Evolutionary conservation across 2,797 vertebrate species (phyloP).

Genomic region (Stomatorhinus walkeri): DNA sequence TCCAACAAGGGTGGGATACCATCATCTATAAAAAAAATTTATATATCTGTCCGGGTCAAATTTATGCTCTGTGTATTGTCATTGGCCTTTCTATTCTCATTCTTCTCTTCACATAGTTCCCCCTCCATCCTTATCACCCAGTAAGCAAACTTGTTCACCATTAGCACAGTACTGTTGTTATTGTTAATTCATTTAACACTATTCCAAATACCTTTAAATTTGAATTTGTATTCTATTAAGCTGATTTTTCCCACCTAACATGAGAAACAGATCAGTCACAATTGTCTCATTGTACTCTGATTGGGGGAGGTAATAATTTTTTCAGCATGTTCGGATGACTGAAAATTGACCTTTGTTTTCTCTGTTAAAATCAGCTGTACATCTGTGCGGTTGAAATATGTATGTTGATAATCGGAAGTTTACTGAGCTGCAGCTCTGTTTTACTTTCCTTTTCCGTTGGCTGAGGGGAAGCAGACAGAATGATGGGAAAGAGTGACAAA

Average conservation of each 20-base stretch:
- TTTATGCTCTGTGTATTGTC: background rate
- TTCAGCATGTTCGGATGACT: background rate
- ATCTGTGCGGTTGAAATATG: background rate
- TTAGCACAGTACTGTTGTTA: background rate
- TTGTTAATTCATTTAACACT: background rate
- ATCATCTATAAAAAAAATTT: slow-evolving; percentile 47
- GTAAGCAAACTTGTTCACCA: background rate
- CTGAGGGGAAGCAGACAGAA: background rate
- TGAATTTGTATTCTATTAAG: slow-evolving; percentile 52
- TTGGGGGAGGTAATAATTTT: background rate
- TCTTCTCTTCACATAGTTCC: background rate
- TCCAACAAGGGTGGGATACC: slow-evolving; percentile 31
- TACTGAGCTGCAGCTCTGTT: background rate
- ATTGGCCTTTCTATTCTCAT: slow-evolving; percentile 13
- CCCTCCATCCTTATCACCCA: background rate
- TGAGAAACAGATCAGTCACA: background rate
- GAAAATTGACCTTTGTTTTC: background rate
- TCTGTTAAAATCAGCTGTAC: background rate
- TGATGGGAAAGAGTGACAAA: background rate
- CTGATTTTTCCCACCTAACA: slow-evolving; percentile 13
- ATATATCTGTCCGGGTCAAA: background rate
- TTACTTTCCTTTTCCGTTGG: background rate
- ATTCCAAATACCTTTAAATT: background rate
- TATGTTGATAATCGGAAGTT: background rate
- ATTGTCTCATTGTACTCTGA: background rate